Base-by-base conservation (phyloP, 2,888 invertebrate genomes). In the Drosophila colorata region DNA sequence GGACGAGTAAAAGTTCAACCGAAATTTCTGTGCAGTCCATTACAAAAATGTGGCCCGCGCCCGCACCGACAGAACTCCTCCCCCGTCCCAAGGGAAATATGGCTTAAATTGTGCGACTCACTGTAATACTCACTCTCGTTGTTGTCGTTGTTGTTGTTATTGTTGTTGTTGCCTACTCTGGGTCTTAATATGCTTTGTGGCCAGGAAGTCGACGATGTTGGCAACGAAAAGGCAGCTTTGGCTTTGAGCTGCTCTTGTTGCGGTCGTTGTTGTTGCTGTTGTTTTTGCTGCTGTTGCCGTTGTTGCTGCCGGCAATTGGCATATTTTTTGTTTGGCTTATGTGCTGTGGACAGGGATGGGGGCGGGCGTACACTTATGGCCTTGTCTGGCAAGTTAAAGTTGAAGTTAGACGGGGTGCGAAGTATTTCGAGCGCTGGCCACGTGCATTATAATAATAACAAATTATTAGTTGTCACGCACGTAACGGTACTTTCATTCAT, bases 381-480 rank as follows among this genome's bases (percentile, higher is more conserved):
- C 78, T 73, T 67, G 72, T 69, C 75, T 74, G 46, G 52, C 28
- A 44, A 53, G 63, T 49, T 56, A 31, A 49, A 58, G 52, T 63
- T 63, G 49, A 57, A 69, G 64, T 69, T 52, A 69, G 49, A 49
- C 63, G 49, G 59, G 60, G 57, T 69, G 78, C 69, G 57, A 78
- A 78, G 47, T 77, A 53, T 74, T 68, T 57, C 37, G 52, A 52
- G 48, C 58, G 25, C 51, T 64, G 74, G 72, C 80, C 82, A 74
- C 87, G 87, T 86, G 87, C 87, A 89, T 78, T 72, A 82, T 74
- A 79, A 74, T 74, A 88, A 89, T 90, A 90, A 89, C 88, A 90
- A 89, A 89, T 90, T 78, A 90, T 83, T 80, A 71, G 80, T 81
- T 87, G 90, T 78, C 89, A 89, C 90, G 89, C 90, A 88, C 84